These are phyloP conservation scores for Petromus typicus DNA, from an alignment of 2,113 vertebrate genomes.

Conservation along the genomic window DNA sequence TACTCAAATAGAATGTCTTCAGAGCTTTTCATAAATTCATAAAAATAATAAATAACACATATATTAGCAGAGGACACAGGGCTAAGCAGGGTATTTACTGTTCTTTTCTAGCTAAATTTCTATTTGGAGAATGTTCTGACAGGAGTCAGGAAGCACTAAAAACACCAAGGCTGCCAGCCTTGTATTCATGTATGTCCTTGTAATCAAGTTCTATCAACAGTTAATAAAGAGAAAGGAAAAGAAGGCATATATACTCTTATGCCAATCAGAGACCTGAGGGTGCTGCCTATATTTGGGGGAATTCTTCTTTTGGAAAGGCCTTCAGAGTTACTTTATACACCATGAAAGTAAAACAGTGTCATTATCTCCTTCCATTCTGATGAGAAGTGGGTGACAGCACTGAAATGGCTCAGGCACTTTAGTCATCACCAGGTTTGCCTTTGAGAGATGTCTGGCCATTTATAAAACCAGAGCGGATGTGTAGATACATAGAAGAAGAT, in stretches of 20 bases:
- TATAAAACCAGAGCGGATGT: not conserved
- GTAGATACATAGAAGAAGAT: not conserved
- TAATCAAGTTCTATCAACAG: constrained; percentile 23
- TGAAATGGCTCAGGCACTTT: not conserved
- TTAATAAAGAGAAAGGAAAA: constrained; percentile 13
- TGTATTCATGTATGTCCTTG: not conserved
- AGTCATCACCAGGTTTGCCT: not conserved
- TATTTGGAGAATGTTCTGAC: constrained; percentile 27
- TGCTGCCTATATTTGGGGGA: not conserved
- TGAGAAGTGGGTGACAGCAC: not conserved
- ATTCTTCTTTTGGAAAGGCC: not conserved
- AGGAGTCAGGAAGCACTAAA: not conserved
- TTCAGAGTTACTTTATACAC: constrained; percentile 34
- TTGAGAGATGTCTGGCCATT: not conserved
- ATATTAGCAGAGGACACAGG: not conserved
- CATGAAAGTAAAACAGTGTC: not conserved
- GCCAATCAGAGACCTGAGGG: not conserved
- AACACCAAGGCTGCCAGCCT: constrained; percentile 25
- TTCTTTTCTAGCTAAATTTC: constrained; percentile 16
- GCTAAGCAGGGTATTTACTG: not conserved
- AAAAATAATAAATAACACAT: constrained; percentile 64
- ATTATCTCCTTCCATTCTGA: not conserved
- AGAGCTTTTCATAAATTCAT: constrained; percentile 30
- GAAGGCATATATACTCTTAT: not conserved
- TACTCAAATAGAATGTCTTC: constrained; percentile 26